Percentiles rank a stretch among this genome's conserved stretches.
These are phyloP conservation scores for Thryonomys swinderianus DNA, from an alignment of 2,113 vertebrate species.

Conservation along the genomic window DNA sequence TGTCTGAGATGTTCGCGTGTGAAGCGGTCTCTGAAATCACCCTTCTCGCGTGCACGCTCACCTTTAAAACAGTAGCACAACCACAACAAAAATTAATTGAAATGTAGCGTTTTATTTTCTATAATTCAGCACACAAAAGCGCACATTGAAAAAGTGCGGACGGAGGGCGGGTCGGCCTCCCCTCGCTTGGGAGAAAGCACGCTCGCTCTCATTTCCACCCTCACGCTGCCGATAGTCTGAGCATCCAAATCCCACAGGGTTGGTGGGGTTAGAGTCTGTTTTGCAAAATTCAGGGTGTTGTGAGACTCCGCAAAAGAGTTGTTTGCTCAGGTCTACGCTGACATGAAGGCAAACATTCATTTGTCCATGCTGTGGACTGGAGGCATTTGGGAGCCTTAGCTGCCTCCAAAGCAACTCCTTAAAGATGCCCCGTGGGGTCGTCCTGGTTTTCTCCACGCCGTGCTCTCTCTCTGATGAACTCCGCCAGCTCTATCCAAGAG, in stretches of 20 bases:
- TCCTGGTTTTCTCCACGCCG: neutral
- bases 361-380: neutral
- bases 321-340: neutral
- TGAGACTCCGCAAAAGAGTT: neutral
- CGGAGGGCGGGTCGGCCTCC: neutral
- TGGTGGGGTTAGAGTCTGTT: neutral
- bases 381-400: neutral
- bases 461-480: neutral
- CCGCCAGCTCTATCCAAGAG: constrained; percentile 44
- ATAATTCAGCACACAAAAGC: neutral
- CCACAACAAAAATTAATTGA: neutral
- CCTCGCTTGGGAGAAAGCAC: neutral
- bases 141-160: neutral
- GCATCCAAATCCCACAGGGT: neutral
- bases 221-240: neutral
- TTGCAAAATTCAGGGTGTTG: neutral
- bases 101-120: neutral
- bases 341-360: neutral
- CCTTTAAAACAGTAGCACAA: neutral
- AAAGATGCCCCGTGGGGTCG: neutral
- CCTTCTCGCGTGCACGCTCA: neutral
- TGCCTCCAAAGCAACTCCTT: neutral
- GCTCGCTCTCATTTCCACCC: neutral
- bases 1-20: neutral
- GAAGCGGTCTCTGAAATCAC: neutral